These are phyloP conservation scores for Sula dactylatra DNA, from an alignment of 2,113 vertebrate genomes.

Conservation along the genomic window DNA sequence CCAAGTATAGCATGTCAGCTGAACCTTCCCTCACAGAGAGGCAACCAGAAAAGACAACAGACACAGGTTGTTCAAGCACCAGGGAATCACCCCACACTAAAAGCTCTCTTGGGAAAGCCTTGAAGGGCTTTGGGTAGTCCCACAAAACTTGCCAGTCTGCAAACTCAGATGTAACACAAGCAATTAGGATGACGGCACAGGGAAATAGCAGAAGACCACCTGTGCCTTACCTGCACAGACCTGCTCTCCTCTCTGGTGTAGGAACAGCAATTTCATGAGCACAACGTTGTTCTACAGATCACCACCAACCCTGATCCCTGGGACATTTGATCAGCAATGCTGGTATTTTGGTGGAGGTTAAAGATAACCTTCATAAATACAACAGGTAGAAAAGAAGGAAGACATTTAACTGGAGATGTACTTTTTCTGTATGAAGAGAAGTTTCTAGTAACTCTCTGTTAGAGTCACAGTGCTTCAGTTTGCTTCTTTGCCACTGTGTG, in stretches of 20 bases:
- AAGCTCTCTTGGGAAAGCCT: not conserved
- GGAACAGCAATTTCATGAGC: not conserved
- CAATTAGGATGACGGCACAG: not conserved
- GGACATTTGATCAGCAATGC: not conserved
- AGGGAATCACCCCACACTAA: not conserved
- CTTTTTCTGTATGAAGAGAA: not conserved
- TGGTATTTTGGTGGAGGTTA: not conserved
- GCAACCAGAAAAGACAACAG: not conserved
- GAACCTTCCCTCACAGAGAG: not conserved
- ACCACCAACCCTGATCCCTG: not conserved
- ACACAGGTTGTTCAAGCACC: not conserved
- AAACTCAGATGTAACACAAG: not conserved
- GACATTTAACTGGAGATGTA: not conserved
- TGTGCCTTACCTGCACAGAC: rapidly evolving
- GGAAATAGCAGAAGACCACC: not conserved
- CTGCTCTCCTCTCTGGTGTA: not conserved
- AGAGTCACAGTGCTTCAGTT: not conserved
- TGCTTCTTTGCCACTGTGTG: constrained; percentile 42
- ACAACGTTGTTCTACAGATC: not conserved
- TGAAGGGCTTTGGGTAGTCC: not conserved
- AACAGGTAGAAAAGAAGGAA: not conserved
- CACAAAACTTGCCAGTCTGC: not conserved
- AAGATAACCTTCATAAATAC: not conserved
- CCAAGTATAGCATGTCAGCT: not conserved
- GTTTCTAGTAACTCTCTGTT: not conserved